These are phyloP conservation scores for Gadus chalcogrammus DNA, from an alignment of 2,113 vertebrate genomes.

Conservation along the genomic window DNA sequence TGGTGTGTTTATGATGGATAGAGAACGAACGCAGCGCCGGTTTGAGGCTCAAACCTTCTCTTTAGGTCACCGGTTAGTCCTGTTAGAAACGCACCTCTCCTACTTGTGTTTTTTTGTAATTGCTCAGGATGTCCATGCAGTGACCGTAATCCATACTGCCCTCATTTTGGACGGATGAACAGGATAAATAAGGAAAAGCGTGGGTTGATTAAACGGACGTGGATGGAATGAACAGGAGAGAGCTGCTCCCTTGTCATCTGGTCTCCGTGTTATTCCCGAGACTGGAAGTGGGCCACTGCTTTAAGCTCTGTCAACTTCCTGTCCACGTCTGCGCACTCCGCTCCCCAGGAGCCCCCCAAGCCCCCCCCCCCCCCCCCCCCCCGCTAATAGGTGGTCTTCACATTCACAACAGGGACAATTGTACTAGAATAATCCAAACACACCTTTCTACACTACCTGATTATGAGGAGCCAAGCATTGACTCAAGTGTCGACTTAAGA, in stretches of 20 bases:
- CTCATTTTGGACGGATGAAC: not conserved
- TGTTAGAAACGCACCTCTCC: too few species aligned
- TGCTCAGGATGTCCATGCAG: too few species aligned
- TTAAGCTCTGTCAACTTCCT: constrained; percentile 78
- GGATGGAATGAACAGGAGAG: constrained; percentile 36
- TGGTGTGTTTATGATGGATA: not conserved
- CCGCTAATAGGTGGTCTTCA: constrained; percentile 35
- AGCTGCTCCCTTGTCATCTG: constrained; percentile 24
- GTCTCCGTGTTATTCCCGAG: constrained; percentile 12
- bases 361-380: constrained; percentile 62
- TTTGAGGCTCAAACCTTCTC: not conserved
- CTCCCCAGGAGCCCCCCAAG: constrained; percentile 32
- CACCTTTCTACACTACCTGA: not conserved
- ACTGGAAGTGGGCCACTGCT: constrained; percentile 56
- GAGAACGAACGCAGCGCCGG: not conserved
- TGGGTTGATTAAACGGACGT: not conserved
- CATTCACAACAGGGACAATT: constrained; percentile 18
- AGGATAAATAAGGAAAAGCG: not conserved
- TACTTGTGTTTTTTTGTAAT: too few species aligned
- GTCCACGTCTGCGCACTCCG: constrained; percentile 51
- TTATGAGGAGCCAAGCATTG: too few species aligned
- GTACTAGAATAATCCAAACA: not conserved
- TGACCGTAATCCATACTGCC: not conserved
- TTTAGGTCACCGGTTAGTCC: too few species aligned
- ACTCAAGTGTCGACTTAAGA: too few species aligned